Percentiles rank a stretch among this genome's conserved stretches.
phyloP scores from a whole-genome alignment of 2,888 invertebrate species.

The Sarcophaga carnaria region DNA sequence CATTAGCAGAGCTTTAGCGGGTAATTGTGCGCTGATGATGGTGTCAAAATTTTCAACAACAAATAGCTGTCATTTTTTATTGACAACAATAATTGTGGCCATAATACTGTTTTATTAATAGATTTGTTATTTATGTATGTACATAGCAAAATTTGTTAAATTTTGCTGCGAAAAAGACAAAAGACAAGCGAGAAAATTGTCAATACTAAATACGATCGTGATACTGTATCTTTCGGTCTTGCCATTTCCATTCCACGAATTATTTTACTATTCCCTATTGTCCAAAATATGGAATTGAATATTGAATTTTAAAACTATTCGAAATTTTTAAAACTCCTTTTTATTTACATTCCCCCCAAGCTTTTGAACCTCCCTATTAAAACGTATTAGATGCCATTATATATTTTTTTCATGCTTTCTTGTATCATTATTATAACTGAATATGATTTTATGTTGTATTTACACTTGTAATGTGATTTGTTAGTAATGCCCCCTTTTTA shows the following conservation, averaged over 20 bases:
- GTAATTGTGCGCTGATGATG: background rate
- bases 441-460: conserved; percentile 42
- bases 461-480: conserved; percentile 69
- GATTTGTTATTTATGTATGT: no score
- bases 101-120: no score
- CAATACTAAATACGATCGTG: no score
- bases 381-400: background rate
- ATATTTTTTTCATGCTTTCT: background rate
- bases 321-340: background rate
- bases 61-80: background rate
- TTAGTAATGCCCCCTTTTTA: conserved; percentile 53
- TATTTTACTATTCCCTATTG: no score
- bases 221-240: no score
- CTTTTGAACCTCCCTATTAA: background rate
- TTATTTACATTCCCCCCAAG: background rate
- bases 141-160: no score
- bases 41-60: background rate
- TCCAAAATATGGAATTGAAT: background rate
- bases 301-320: background rate
- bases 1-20: background rate
- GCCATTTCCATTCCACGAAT: no score
- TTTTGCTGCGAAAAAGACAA: no score
- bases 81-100: background rate
- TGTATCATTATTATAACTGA: conserved; percentile 8
- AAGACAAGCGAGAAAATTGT: no score